Evolutionary conservation across 2,797 vertebrate genomes (phyloP).

Genomic region (Pyrocephalus nanus): DNA sequence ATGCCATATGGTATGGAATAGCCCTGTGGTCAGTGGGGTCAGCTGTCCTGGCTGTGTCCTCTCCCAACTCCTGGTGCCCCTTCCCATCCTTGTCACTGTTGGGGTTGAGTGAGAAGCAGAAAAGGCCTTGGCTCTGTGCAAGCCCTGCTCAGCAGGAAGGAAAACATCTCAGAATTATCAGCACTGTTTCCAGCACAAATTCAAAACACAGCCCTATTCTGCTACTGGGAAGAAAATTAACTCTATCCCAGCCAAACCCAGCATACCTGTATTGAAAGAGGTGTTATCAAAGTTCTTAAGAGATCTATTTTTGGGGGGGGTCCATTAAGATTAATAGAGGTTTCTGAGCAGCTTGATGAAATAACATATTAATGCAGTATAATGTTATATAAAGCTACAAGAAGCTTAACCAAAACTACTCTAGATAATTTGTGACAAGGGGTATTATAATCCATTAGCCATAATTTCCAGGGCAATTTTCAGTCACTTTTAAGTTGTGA

Average conservation of each 20-base stretch:
- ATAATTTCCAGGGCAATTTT: background rate
- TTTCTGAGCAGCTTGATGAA: background rate
- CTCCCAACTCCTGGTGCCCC: fast-evolving
- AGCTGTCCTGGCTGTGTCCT: background rate
- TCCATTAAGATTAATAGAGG: background rate
- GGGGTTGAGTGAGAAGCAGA: background rate
- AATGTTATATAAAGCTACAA: background rate
- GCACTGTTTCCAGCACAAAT: background rate
- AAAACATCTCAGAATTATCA: background rate
- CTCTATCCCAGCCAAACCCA: background rate
- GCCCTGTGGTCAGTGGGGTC: background rate
- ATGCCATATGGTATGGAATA: background rate
- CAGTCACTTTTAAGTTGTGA: background rate
- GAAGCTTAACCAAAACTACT: background rate
- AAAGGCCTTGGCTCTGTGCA: background rate
- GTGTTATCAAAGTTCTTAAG: background rate
- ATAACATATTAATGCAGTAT: background rate
- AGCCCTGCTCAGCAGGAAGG: background rate
- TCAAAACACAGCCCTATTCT: background rate
- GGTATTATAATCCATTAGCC: constrained; percentile 14
- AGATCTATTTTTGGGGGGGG: background rate
- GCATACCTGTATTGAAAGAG: background rate
- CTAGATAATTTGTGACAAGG: background rate
- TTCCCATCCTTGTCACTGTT: fast-evolving
- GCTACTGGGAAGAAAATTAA: background rate